phyloP scores from a whole-genome alignment of 2,888 invertebrate species.

The Acanthosepion pharaonis region DNA sequence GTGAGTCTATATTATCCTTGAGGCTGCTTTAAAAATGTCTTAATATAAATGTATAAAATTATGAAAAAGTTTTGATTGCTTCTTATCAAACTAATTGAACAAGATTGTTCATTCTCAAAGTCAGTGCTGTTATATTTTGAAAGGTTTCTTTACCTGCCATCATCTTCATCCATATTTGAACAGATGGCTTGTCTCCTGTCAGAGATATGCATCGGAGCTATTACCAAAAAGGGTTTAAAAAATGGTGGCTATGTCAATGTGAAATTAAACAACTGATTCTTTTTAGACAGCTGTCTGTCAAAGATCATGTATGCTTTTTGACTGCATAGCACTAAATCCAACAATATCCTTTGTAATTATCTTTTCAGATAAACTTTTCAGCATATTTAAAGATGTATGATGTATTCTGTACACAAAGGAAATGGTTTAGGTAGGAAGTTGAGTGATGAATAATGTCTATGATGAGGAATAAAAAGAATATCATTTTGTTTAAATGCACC shows the following conservation, averaged over 20 bases:
- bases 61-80: too few species aligned
- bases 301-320: background rate
- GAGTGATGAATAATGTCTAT: background rate
- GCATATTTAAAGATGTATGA: background rate
- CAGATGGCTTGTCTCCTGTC: too few species aligned
- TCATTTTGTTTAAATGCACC: background rate
- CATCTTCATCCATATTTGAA: too few species aligned
- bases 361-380: constrained; percentile 1
- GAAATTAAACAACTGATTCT: background rate
- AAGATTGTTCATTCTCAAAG: too few species aligned
- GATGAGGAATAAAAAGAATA: background rate
- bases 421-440: background rate
- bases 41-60: too few species aligned
- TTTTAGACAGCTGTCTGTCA: constrained; percentile 2
- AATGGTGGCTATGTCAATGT: background rate
- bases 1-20: too few species aligned
- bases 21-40: too few species aligned
- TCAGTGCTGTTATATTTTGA: too few species aligned
- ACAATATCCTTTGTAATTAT: background rate
- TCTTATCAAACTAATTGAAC: too few species aligned
- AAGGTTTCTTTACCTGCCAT: too few species aligned
- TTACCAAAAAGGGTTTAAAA: background rate
- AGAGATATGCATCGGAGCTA: background rate
- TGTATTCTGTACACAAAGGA: background rate
- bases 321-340: too few species aligned